phyloP scores from a whole-genome alignment of 2,888 invertebrate genomes.

The Acronicta alni region DNA sequence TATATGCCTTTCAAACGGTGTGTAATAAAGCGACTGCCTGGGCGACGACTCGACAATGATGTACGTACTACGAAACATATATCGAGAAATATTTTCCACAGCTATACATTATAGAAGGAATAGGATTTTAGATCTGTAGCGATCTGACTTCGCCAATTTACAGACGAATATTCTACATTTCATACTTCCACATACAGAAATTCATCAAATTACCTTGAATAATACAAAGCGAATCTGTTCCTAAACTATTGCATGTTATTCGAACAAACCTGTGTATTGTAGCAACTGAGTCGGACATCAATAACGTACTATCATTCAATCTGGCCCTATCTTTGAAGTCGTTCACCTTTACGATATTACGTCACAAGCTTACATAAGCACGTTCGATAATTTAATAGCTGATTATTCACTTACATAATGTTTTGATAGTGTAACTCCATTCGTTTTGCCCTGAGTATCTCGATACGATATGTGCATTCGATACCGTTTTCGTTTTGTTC shows the following conservation, averaged over 20 bases:
- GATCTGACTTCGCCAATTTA: neutral
- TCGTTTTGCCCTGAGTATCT: constrained; percentile 35
- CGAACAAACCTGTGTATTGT: neutral
- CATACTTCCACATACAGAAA: no score
- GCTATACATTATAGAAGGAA: constrained; percentile 3
- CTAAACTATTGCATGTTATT: neutral
- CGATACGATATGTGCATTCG: constrained; percentile 48
- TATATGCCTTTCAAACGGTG: no score
- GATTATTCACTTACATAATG: constrained; percentile 44
- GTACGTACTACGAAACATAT: constrained; percentile 4
- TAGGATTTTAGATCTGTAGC: constrained; percentile 2
- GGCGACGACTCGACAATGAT: neutral
- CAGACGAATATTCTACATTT: neutral
- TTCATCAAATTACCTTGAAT: no score
- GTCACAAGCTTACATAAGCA: constrained; percentile 50
- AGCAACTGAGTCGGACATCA: constrained; percentile 11
- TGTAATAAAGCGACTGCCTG: no score
- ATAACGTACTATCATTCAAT: constrained; percentile 31
- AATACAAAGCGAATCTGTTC: neutral
- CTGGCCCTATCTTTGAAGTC: constrained; percentile 33
- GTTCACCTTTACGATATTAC: constrained; percentile 52
- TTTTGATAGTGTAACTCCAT: constrained; percentile 36
- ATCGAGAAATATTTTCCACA: constrained; percentile 4
- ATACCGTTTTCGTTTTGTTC: constrained; percentile 38
- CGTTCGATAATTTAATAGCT: constrained; percentile 39